Evolutionary conservation across 2,113 vertebrate species (phyloP).

Genomic region (Salvelinus alpinus): DNA sequence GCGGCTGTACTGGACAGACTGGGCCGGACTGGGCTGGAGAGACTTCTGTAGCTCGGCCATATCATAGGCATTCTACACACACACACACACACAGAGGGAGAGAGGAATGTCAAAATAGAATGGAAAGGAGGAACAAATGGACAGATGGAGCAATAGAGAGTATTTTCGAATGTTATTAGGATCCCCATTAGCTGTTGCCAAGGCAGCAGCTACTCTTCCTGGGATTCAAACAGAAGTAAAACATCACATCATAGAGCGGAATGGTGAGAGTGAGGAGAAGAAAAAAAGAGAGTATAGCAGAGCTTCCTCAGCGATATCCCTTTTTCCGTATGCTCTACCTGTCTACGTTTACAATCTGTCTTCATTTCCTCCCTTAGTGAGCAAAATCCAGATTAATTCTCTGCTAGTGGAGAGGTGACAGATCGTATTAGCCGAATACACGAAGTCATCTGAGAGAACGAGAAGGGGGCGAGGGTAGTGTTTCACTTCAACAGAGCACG

Average conservation of each 20-base stretch:
- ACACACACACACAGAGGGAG: not conserved
- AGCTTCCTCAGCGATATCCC: too few relatives aligned
- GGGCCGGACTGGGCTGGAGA: conserved; percentile 79
- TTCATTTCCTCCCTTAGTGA: conserved; percentile 33
- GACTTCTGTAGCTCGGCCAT: conserved; percentile 89
- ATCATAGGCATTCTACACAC: conserved; percentile 80
- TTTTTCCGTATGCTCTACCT: not conserved
- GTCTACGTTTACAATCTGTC: not conserved
- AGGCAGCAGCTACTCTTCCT: too few relatives aligned
- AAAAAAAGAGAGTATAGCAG: not conserved
- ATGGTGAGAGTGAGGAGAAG: not conserved
- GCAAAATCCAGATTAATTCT: not conserved
- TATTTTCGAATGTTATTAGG: too few relatives aligned
- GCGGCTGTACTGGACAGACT: conserved; percentile 72
- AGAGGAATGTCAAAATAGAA: not conserved
- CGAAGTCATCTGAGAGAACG: conserved; percentile 15
- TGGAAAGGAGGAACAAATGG: not conserved
- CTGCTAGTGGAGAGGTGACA: not conserved
- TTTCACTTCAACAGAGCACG: too few relatives aligned
- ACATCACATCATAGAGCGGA: not conserved
- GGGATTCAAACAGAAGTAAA: not conserved
- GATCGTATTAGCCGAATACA: not conserved
- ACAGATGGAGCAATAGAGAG: not conserved
- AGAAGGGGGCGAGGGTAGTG: conserved; percentile 25
- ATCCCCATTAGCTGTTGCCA: too few relatives aligned